Percentiles rank a stretch among this genome's conserved stretches.
Conservation (phyloP, 2,888 invertebrate genomes). For the Meganola albula region DNA sequence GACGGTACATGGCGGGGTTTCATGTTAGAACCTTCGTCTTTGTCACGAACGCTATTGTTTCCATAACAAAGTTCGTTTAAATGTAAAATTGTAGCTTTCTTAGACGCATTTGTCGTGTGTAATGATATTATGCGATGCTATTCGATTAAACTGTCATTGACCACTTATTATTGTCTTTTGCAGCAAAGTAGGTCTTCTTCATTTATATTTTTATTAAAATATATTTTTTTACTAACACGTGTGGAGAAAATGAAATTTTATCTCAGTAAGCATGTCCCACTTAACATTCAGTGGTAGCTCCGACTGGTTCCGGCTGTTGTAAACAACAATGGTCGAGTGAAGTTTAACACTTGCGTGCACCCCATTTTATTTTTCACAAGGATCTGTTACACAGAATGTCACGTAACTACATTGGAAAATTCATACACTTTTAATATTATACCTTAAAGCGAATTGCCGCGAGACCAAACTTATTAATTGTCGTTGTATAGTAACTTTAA, state of each 20-base stretch:
- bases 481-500: too few relatives aligned
- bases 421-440: background rate
- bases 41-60: slow-evolving; percentile 42
- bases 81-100: too few relatives aligned
- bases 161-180: too few relatives aligned
- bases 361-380: slow-evolving; percentile 38
- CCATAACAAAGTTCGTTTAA: slow-evolving; percentile 26
- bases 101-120: too few relatives aligned
- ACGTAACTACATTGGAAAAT: slow-evolving; percentile 4
- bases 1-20: slow-evolving; percentile 20
- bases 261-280: slow-evolving; percentile 18
- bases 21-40: slow-evolving; percentile 24
- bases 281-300: slow-evolving; percentile 22
- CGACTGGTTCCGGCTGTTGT: slow-evolving; percentile 34
- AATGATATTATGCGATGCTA: too few relatives aligned
- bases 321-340: slow-evolving; percentile 34
- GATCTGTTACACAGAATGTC: slow-evolving; percentile 25
- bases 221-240: too few relatives aligned
- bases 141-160: too few relatives aligned
- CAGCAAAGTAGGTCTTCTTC: too few relatives aligned
- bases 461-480: too few relatives aligned
- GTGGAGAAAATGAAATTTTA: slow-evolving; percentile 8
- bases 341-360: slow-evolving; percentile 31
- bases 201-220: too few relatives aligned
- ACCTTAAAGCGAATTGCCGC: too few relatives aligned